Conservation (phyloP, 2,888 invertebrate genomes). For the Pollenia amentaria region DNA sequence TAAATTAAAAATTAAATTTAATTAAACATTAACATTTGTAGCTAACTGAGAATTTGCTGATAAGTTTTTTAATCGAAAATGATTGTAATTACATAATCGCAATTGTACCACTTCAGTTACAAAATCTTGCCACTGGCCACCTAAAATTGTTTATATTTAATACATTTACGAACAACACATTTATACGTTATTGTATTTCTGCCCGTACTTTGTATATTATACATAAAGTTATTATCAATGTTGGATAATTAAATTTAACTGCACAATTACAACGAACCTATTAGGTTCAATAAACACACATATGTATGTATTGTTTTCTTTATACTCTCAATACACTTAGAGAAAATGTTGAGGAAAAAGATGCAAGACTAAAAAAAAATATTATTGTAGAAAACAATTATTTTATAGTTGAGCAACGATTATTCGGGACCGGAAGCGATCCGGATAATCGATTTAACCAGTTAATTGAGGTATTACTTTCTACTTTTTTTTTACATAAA, state of each 20-base stretch:
- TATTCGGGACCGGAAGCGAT: too few species aligned
- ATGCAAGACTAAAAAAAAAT: neutral
- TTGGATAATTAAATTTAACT: slow-evolving; percentile 70
- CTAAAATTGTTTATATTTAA: slow-evolving; percentile 35
- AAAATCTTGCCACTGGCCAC: neutral
- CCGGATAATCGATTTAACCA: too few species aligned
- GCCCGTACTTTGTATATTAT: neutral
- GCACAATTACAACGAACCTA: slow-evolving; percentile 63
- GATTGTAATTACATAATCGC: too few species aligned
- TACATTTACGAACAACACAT: slow-evolving; percentile 36
- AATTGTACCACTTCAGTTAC: neutral
- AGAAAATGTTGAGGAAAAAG: neutral
- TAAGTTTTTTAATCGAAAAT: neutral
- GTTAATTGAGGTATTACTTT: too few species aligned
- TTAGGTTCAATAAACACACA: slow-evolving; percentile 56
- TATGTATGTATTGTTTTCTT: slow-evolving; percentile 29
- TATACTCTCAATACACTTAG: slow-evolving; percentile 8
- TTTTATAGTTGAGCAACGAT: too few species aligned
- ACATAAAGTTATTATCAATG: slow-evolving; percentile 58
- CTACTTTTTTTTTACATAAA: too few species aligned
- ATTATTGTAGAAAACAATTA: too few species aligned
- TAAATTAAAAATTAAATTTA: too few species aligned
- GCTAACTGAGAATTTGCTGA: neutral
- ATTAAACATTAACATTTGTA: neutral
- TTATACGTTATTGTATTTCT: slow-evolving; percentile 21